Base-by-base conservation (phyloP, 2,113 vertebrate genomes). In the Pseudorectes ferrugineus region DNA sequence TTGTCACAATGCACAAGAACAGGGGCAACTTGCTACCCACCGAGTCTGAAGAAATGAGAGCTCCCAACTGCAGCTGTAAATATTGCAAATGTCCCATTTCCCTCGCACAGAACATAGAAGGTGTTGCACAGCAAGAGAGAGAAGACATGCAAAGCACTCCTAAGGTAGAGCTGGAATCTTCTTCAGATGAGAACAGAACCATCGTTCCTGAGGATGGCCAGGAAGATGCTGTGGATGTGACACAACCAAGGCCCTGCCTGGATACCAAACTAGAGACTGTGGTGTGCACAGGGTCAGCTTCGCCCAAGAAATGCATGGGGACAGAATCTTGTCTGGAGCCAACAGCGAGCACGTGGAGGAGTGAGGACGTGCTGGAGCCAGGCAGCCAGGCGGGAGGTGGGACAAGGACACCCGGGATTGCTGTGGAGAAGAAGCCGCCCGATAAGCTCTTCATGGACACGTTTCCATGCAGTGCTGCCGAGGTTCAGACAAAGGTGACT, bases 1-100 rank as follows among this genome's bases (percentile, higher is more conserved):
- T 99, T 55, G 98, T 99, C 55, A 99, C 99, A 2, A 96, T 99
- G 97, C 99, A 99, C 92, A 99, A 98, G 85, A 99, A 99, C 96
- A 98, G 98, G 83, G 98, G 98, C 48, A 99, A 98, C 95, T 98
- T 99, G 95, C 95, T 99, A 6, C 97, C 98, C 5, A 98, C 97
- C 4, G 98, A 98, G 17, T 82, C 97, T 38, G 98, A 98, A 42
- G 98, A 98, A 63, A 57, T 14, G 25, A 98, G 98, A 96, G 96
- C 95, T 35, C 97, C 98, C n/a, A 98, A 97, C 80, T 98, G 97
- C 58, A 98, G 97, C 96, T 99, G 98, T 96, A 98, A 97, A 97
- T 98, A 98, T 33, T 99, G 98, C 96, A 98, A 98, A 7, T 98
- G 94, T 75, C 98, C 98, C 0, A 92, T 98, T 81, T 93, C 95